Base-by-base conservation (phyloP, 2,113 vertebrate species). In the Acanthochromis polyacanthus region DNA sequence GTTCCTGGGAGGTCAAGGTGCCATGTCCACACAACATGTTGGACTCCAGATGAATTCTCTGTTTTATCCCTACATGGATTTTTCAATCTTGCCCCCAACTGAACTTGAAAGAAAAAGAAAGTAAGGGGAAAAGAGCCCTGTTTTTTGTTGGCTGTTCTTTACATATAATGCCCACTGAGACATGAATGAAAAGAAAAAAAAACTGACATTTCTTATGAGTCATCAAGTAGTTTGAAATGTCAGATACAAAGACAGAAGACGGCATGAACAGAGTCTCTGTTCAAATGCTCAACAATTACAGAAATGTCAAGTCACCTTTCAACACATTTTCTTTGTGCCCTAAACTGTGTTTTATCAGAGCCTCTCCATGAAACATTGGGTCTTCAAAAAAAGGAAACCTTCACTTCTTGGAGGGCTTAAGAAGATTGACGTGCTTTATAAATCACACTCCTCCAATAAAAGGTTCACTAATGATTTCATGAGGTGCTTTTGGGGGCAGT, bases 21-120 rank as follows among this genome's bases (percentile, higher is more conserved):
- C 71, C 81, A 83, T 84, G 85, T 91, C 73, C 38, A 81, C 82
- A 85, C 78, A 87, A 80, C 82, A 76, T 82, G 81, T 89, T 82
- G 64, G 57, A 80, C 63, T 80, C 43, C 2, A 75, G 86, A 89
- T 84, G 71, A 84, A 87, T 88, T 91, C 56, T 79, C 76, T 60
- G 56, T 92, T 91, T 88, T 88, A 89, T 80, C 85, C 86, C 46
- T 11, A 79, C 78, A 87, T 85, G 74, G 84, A 85, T 90, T 91
- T 91, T 89, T 90, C 88, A 78, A 78, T 88, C 71, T 84, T 50
- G 52, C 51, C 53, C 74, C 75, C 14, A 53, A 64, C 48, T 76
- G 72, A 77, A 70, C 51, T 71, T 25, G 66, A 74, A 58, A 46
- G 23, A 57, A 38, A 56, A 4, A 40, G 12, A 16, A 19, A 30